Evolutionary conservation across 2,888 invertebrate species (phyloP), one percentile per base, ranked within the genome.

Genomic region (Chouioia cunea): DNA sequence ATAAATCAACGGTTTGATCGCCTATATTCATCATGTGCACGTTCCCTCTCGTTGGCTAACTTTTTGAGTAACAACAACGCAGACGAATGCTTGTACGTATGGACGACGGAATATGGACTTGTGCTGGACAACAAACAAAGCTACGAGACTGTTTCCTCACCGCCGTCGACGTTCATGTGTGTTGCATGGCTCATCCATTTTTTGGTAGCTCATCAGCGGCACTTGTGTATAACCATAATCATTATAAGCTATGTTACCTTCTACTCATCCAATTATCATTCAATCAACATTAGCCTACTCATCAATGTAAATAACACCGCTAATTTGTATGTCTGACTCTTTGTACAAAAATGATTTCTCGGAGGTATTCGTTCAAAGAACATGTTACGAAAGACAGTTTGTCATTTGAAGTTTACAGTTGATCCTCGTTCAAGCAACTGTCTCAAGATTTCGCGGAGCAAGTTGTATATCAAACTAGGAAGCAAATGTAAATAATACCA

Each of bases 101-200:
- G 36, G 36, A 36, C 36, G 36, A 36, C 36, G 27, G 23, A 67
- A 54, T 47, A 6, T 60, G 62, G 14, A 50, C 53, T 18, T 56
- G 2, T 46, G 66, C 58, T 59, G 53, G 27, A 60, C 57, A 36
- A 12, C 36, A 36, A 36, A 36, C 36, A 12, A 6, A 36, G 36
- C 36, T 46, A 65, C 22, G 20, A 59, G 54, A 63, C 65, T 36
- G 36, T 36, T 36, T 65, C 48, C 43, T 70, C 58, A 73, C 62
- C 62, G 63, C 54, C 36, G 66, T 70, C 56, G 15, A 73, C 54
- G 50, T 71, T 74, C 67, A 74, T 48, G 50, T n/a, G n/a, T 73
- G 59, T 71, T 75, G 76, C 76, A 76, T 75, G 76, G 47, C 67
- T 70, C 76, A 69, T 75, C 36, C 66, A 64, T 73, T 70, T 63